phyloP scores from a whole-genome alignment of 2,113 vertebrate species.

The Chauna torquata region DNA sequence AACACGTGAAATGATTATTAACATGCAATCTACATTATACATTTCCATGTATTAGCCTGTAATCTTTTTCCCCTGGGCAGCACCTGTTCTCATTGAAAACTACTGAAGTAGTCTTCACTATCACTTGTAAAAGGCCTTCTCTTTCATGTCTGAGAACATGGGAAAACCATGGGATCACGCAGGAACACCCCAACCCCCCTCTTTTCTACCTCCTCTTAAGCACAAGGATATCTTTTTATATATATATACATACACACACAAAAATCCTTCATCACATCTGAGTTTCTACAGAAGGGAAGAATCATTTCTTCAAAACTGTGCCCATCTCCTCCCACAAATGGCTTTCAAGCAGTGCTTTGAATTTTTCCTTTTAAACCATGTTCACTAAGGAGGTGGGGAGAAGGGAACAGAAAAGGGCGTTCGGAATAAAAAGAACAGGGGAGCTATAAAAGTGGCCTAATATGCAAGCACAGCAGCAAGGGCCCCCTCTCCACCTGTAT shows the following conservation, averaged over 20 bases:
- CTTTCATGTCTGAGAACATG: neutral
- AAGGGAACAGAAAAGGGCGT: neutral
- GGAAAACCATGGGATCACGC: neutral
- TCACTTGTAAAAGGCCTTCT: conserved; percentile 5
- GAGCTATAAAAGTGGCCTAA: neutral
- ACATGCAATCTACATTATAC: neutral
- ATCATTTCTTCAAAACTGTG: conserved; percentile 2
- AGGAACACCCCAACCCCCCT: neutral
- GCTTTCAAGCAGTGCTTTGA: conserved; percentile 33
- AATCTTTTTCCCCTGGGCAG: neutral
- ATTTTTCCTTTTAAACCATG: conserved; percentile 2
- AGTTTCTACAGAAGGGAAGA: neutral
- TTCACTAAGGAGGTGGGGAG: neutral
- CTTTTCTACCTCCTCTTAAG: neutral
- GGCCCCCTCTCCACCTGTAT: neutral
- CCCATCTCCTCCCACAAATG: conserved; percentile 47
- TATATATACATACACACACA: neutral
- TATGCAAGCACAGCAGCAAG: neutral
- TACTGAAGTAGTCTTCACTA: neutral
- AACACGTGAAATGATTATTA: neutral
- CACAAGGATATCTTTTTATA: conserved; percentile 4
- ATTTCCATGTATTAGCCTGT: neutral
- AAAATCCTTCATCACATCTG: conserved; percentile 4
- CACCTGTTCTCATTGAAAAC: conserved; percentile 5
- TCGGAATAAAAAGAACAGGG: neutral